Conservation (phyloP, 1,140 invertebrate genomes). For the Sarcophaga bullata region DNA sequence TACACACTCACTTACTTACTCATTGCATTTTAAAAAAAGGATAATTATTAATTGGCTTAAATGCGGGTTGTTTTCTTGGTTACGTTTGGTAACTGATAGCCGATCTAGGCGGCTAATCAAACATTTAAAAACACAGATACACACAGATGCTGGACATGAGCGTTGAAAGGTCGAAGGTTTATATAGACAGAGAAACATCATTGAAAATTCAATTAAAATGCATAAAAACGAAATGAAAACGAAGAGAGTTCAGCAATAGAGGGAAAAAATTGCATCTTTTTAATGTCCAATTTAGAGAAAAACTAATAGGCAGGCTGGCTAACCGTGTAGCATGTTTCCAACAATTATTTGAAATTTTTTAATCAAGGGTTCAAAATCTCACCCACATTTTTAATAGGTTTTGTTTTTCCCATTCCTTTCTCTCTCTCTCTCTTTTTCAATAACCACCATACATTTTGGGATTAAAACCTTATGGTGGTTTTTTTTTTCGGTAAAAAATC, state of each 20-base stretch:
- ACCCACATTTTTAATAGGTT: constrained; percentile 19
- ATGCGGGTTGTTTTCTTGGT: neutral
- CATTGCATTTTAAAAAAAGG: neutral
- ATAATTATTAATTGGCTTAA: constrained; percentile 19
- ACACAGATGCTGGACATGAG: neutral
- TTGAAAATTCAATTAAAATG: constrained; percentile 27
- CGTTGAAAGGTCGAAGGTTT: neutral
- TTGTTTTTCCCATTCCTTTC: neutral
- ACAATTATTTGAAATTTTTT: constrained; percentile 3
- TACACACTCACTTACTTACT: neutral
- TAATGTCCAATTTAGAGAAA: neutral
- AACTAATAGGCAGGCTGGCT: neutral
- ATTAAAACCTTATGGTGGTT: constrained; percentile 21
- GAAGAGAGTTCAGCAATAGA: neutral
- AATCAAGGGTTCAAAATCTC: constrained; percentile 12
- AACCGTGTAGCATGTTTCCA: neutral
- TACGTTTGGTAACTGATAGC: neutral
- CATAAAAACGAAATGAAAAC: neutral
- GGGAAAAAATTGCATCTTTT: neutral
- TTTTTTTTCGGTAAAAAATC: neutral
- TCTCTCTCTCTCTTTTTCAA: neutral
- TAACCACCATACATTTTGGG: neutral
- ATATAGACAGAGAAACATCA: neutral
- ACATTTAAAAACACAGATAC: neutral
- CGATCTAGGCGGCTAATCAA: neutral